Evolutionary conservation across 2,888 invertebrate species (phyloP).

Genomic region (Drosophila antonietae): DNA sequence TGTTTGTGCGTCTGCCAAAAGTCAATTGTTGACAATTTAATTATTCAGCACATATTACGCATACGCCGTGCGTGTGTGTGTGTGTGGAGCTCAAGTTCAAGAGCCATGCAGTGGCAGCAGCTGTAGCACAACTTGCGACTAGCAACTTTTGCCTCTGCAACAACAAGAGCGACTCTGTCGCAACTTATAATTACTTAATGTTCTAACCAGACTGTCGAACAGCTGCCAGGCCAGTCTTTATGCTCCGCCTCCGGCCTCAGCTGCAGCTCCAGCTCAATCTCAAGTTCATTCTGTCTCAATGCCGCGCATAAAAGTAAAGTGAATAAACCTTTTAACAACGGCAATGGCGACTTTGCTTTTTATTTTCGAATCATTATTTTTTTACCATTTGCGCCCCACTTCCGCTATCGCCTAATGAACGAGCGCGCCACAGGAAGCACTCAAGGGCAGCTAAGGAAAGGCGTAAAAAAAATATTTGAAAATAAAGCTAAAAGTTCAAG

Average conservation of each 20-base stretch:
- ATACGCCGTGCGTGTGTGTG: slow-evolving; percentile 52
- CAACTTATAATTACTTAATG: slow-evolving; percentile 77
- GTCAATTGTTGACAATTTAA: slow-evolving; percentile 73
- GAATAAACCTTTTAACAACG: slow-evolving; percentile 75
- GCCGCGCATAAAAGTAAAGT: slow-evolving; percentile 54
- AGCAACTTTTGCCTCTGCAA: slow-evolving; percentile 53
- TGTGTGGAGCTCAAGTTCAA: slow-evolving; percentile 19
- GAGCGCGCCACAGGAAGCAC: slow-evolving; percentile 70
- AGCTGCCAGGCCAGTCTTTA: not conserved
- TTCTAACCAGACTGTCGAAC: slow-evolving; percentile 42
- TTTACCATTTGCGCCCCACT: slow-evolving; percentile 27
- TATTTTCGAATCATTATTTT: slow-evolving; percentile 45
- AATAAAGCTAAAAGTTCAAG: slow-evolving; percentile 10
- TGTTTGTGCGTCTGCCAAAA: slow-evolving; percentile 28
- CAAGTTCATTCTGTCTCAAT: slow-evolving; percentile 19
- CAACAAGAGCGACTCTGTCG: slow-evolving; percentile 46
- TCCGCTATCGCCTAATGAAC: slow-evolving; percentile 66
- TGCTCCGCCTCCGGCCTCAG: not conserved
- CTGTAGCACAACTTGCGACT: slow-evolving; percentile 36
- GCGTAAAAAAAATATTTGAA: slow-evolving; percentile 13
- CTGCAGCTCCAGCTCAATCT: slow-evolving; percentile 21
- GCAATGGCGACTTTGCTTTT: slow-evolving; percentile 41
- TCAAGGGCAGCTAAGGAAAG: slow-evolving; percentile 55
- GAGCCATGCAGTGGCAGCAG: slow-evolving; percentile 10
- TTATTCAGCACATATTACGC: slow-evolving; percentile 67